Evolutionary conservation across 2,113 vertebrate species (phyloP).

Genomic region (Dipodomys spectabilis): DNA sequence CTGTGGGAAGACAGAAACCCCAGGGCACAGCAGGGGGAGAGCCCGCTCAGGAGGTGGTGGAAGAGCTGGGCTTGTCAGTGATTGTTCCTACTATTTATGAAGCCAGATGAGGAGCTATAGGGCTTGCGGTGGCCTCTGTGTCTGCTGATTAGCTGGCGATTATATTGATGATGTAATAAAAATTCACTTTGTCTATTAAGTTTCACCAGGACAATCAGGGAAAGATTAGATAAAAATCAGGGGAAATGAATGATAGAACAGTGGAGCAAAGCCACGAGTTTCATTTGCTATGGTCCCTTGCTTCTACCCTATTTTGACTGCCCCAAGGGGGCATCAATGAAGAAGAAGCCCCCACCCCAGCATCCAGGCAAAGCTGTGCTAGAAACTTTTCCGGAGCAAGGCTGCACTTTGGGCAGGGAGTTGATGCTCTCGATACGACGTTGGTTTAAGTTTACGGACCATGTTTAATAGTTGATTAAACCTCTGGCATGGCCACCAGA

Average conservation of each 20-base stretch:
- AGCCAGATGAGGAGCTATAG: slow-evolving; percentile 82
- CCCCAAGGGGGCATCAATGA: background rate
- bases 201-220: slow-evolving; percentile 87
- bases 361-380: background rate
- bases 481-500: slow-evolving; percentile 61
- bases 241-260: slow-evolving; percentile 86
- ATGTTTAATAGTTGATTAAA: slow-evolving; percentile 84
- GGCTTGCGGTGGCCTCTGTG: slow-evolving; percentile 80
- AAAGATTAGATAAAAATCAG: slow-evolving; percentile 89
- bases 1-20: background rate
- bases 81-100: slow-evolving; percentile 84
- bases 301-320: background rate
- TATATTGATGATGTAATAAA: slow-evolving; percentile 92
- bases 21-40: background rate
- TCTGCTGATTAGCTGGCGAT: slow-evolving; percentile 89
- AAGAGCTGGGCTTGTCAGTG: background rate
- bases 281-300: slow-evolving; percentile 1
- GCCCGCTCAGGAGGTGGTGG: background rate
- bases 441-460: slow-evolving; percentile 83
- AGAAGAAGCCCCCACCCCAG: background rate
- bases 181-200: slow-evolving; percentile 90
- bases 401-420: background rate
- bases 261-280: slow-evolving; percentile 75
- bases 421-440: background rate
- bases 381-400: slow-evolving; percentile 58